phyloP scores from a whole-genome alignment of 2,888 invertebrate species.

The Tenthredo distinguenda region DNA sequence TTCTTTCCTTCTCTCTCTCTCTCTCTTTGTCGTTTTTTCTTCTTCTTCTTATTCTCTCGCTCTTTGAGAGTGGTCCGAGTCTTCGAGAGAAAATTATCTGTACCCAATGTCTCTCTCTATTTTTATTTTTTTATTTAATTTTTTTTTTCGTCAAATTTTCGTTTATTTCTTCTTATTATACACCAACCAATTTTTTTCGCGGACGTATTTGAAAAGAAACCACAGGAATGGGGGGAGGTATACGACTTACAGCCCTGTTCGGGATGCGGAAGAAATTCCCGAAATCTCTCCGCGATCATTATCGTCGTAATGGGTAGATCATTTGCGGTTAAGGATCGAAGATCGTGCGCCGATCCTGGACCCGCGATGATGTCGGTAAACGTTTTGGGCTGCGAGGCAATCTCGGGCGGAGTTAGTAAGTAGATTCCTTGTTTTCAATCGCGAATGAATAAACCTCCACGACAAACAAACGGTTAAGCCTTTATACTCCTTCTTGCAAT shows the following conservation, averaged over 20 bases:
- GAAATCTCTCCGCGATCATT: conserved; percentile 61
- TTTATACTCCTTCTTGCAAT: not conserved
- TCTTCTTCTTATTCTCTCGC: conserved; percentile 32
- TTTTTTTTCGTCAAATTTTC: not conserved
- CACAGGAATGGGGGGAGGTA: conserved; percentile 38
- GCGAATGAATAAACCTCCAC: conserved; percentile 48
- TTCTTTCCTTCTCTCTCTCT: not conserved
- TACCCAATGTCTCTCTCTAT: not conserved
- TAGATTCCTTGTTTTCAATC: conserved; percentile 49
- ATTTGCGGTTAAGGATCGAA: conserved; percentile 69
- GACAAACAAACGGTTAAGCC: conserved; percentile 46
- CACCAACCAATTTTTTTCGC: conserved; percentile 10
- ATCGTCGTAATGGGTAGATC: conserved; percentile 67
- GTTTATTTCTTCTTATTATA: conserved; percentile 53
- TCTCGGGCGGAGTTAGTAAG: conserved; percentile 49
- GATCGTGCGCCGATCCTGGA: conserved; percentile 62
- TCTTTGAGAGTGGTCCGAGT: not conserved
- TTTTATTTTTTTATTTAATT: not conserved
- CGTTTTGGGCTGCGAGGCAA: conserved; percentile 44
- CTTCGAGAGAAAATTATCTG: conserved; percentile 21
- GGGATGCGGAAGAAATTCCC: conserved; percentile 54
- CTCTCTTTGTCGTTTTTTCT: not conserved
- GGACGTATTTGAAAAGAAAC: conserved; percentile 45
- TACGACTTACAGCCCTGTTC: conserved; percentile 36
- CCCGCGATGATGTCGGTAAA: conserved; percentile 34